phyloP scores from a whole-genome alignment of 1,140 invertebrate genomes.

The Temnothorax curvispinosus region DNA sequence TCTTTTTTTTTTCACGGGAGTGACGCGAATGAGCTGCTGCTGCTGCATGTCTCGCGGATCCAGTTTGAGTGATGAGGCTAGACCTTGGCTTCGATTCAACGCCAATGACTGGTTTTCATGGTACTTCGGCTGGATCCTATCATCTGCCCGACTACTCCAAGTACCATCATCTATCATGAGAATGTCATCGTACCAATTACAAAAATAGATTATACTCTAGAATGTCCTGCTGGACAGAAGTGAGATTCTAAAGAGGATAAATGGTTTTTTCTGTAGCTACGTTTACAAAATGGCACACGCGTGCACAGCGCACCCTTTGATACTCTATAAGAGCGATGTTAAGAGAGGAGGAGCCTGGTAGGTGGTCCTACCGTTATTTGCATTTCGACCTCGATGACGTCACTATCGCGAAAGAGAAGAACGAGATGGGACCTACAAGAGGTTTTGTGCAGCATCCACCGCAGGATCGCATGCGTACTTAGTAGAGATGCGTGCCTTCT shows the following conservation, averaged over 20 bases:
- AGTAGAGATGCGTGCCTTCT: conserved; percentile 23
- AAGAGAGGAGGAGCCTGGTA: conserved; percentile 45
- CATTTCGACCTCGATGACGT: conserved; percentile 61
- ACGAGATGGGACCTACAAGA: conserved; percentile 5
- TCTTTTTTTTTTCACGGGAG: conserved; percentile 3
- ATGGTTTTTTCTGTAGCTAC: not conserved
- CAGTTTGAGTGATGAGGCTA: conserved; percentile 74
- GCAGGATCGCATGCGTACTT: not conserved
- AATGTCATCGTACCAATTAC: conserved; percentile 3
- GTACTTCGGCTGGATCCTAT: conserved; percentile 70
- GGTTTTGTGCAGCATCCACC: not conserved
- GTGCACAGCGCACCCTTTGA: conserved; percentile 52
- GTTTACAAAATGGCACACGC: conserved; percentile 19
- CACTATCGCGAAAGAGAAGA: conserved; percentile 27
- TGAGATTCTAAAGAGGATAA: not conserved
- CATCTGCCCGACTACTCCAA: conserved; percentile 19
- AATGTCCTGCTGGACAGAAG: not conserved
- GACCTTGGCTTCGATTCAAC: conserved; percentile 74
- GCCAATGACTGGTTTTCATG: conserved; percentile 75
- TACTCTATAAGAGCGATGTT: conserved; percentile 22
- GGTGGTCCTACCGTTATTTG: conserved; percentile 70
- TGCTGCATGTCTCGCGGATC: conserved; percentile 53
- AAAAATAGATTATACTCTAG: conserved; percentile 5
- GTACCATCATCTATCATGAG: conserved; percentile 28
- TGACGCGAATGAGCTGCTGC: not conserved